These are phyloP conservation scores for Heliothis virescens DNA, from an alignment of 1,140 invertebrate species.

Conservation along the genomic window DNA sequence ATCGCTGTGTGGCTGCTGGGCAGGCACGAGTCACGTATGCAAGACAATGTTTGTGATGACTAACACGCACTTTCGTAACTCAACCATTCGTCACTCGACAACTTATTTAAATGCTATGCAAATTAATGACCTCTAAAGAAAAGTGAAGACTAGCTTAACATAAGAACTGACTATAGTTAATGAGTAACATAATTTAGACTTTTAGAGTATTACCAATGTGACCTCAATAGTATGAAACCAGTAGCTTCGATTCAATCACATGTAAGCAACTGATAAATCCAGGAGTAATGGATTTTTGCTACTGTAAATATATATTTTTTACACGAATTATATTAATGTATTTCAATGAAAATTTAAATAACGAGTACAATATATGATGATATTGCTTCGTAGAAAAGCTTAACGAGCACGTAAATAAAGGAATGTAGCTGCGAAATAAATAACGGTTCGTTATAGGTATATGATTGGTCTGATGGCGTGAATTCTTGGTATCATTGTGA, in stretches of 20 bases:
- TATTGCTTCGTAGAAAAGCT: too few relatives aligned
- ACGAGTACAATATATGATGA: too few relatives aligned
- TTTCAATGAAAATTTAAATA: not conserved
- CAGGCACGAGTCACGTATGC: not conserved
- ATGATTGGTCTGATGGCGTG: too few relatives aligned
- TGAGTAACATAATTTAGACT: conserved; percentile 22
- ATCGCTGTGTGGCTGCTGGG: too few relatives aligned
- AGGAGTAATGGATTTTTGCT: not conserved
- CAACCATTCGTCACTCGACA: conserved; percentile 11
- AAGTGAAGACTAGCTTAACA: conserved; percentile 24
- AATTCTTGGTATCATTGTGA: too few relatives aligned
- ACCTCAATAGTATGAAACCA: not conserved
- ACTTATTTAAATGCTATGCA: conserved; percentile 26
- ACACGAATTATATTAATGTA: too few relatives aligned
- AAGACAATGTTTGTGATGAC: conserved; percentile 12
- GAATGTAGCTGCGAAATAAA: too few relatives aligned
- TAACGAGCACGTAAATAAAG: too few relatives aligned
- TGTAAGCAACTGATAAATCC: not conserved
- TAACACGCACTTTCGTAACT: conserved; percentile 36
- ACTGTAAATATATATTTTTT: not conserved
- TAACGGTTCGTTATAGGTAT: too few relatives aligned
- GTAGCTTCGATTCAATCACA: conserved; percentile 12
- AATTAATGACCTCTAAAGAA: conserved; percentile 24
- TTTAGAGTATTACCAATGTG: conserved; percentile 5
- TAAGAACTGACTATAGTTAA: conserved; percentile 8